Evolutionary conservation across 1,140 invertebrate species (phyloP), one percentile per base, ranked within the genome.

Genomic region (Wasmannia auropunctata): DNA sequence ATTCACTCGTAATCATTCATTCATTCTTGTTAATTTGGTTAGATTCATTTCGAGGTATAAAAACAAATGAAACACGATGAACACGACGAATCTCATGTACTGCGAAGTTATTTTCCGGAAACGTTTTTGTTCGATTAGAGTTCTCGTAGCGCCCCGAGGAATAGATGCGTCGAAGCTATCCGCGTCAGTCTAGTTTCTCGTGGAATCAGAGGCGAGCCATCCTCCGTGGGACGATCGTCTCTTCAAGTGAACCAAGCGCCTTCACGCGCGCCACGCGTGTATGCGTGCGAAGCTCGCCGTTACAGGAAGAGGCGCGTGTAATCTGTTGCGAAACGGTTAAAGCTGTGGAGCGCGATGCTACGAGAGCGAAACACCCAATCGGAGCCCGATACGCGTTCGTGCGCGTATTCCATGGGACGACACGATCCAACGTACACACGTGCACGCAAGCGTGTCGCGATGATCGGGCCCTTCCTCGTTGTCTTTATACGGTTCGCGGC

Each of bases 321-420:
- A 72, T 63, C 65, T 46, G 60, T 87, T 86, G 83, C 81, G 79
- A 88, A 89, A 90, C 77, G 40, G 56, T 76, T 76, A 54, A 74
- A 58, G 28, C 28, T 79, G 79, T 60, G 31, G 56, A 63, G 40
- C 72, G 76, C 51, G 51, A 54, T 31, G 22, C 62, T 67, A 87
- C 79, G 69, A 72, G 77, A 79, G 63, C 83, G 56, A 62, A 51
- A 65, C 72, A 54, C 72, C 65, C 62, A 83, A 87, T 86, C 69
- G 60, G 31, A 28, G 8, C n/a, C 19, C 40, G 75, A 63, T 77
- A 54, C 72, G 49, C 70, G 28, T 49, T 22, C 70, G 46, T n/a
- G 49, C 72, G 51, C 22, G 8, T 63, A 37, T 37, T 63, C 37
- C 56, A 25, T 40, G n/a, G 56, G 43, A 63, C 19, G 74, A 63